phyloP scores from a whole-genome alignment of 2,888 invertebrate species.

The Heteromyza rotundicornis region DNA sequence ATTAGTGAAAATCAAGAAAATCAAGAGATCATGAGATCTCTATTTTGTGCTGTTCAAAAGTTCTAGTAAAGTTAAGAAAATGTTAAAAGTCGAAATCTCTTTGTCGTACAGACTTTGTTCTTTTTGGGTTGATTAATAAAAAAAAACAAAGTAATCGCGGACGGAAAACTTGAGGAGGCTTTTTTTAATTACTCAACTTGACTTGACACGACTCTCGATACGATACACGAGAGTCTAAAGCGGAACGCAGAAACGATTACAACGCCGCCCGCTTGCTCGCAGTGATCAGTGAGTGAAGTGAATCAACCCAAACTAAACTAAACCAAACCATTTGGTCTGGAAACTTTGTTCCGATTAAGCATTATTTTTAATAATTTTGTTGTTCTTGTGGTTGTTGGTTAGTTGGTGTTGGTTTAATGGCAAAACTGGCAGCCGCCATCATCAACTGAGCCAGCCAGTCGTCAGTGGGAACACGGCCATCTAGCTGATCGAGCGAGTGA shows the following conservation, averaged over 20 bases:
- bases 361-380: not conserved
- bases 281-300: not conserved
- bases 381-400: constrained; percentile 10
- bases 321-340: constrained; percentile 11
- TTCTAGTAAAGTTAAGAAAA: too few species aligned
- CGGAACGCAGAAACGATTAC: not conserved
- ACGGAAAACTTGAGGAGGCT: constrained; percentile 13
- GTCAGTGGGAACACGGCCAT: not conserved
- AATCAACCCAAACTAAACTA: not conserved
- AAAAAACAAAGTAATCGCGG: too few species aligned
- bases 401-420: not conserved
- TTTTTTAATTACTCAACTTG: constrained; percentile 15
- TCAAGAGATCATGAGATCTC: too few species aligned
- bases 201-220: too few species aligned
- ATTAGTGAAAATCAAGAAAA: not conserved
- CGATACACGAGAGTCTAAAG: too few species aligned
- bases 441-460: too few species aligned
- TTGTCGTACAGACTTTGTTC: too few species aligned
- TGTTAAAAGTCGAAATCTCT: too few species aligned
- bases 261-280: not conserved
- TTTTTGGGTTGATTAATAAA: constrained; percentile 12
- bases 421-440: too few species aligned
- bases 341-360: constrained; percentile 24
- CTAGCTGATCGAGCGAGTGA: constrained; percentile 9
- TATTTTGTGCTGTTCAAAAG: too few species aligned